phyloP scores from a whole-genome alignment of 2,888 invertebrate species.

The Lomographa bimaculata region DNA sequence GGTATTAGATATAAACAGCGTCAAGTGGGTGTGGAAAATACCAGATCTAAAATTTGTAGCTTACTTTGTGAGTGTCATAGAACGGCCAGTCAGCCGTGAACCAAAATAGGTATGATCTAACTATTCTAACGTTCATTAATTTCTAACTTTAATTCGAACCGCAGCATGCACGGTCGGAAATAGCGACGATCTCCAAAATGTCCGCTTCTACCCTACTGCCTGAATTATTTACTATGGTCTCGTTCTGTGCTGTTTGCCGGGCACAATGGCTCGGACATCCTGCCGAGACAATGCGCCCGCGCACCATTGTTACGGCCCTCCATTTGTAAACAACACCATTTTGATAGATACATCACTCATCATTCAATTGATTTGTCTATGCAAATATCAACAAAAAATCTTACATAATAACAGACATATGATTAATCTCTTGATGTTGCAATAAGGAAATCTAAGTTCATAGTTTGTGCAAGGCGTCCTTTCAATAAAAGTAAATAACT shows the following conservation, averaged over 20 bases:
- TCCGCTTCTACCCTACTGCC: conserved; percentile 14
- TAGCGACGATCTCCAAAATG: conserved; percentile 3
- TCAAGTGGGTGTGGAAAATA: no score
- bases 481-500: no score
- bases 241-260: conserved; percentile 80
- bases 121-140: no score
- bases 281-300: conserved; percentile 74
- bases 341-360: conserved; percentile 52
- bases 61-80: no score
- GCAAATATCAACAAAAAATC: conserved; percentile 33
- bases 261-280: conserved; percentile 79
- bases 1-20: no score
- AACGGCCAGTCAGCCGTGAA: no score
- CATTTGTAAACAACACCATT: conserved; percentile 67
- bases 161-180: neutral
- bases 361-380: conserved; percentile 44
- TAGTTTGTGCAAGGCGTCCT: no score
- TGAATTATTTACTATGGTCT: conserved; percentile 43
- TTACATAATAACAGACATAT: neutral
- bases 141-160: no score
- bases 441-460: neutral
- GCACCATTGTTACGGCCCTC: conserved; percentile 72
- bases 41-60: no score
- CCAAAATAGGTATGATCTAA: no score
- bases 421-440: neutral